Percentiles rank a stretch among this genome's conserved stretches.
These are phyloP conservation scores for Platorchestia sp. DNA, from an alignment of 1,140 invertebrate species.

Conservation along the genomic window DNA sequence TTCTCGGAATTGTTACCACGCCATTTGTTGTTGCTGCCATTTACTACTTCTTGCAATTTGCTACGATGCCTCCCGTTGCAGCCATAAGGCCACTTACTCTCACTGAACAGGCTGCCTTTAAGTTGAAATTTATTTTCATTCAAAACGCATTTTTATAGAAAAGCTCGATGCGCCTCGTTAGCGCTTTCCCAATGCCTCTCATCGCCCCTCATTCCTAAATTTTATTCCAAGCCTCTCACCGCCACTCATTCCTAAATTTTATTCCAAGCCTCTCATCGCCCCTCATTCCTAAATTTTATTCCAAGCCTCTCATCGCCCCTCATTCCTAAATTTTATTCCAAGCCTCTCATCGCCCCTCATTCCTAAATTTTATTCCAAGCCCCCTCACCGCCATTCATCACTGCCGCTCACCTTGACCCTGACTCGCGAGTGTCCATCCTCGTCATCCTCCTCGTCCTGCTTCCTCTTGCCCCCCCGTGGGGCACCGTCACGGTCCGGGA, in stretches of 20 bases:
- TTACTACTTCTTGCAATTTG: too few species aligned
- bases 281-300: too few species aligned
- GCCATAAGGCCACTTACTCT: too few species aligned
- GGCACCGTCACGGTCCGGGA: neutral
- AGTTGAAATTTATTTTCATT: too few species aligned
- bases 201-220: neutral
- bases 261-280: neutral
- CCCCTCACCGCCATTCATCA: neutral
- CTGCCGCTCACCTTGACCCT: neutral
- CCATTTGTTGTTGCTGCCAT: too few species aligned
- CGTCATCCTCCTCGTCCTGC: neutral
- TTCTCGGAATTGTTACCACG: too few species aligned
- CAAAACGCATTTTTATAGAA: too few species aligned
- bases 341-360: neutral
- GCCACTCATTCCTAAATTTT: neutral
- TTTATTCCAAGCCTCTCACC: neutral
- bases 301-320: too few species aligned
- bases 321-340: neutral
- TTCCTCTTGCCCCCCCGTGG: neutral
- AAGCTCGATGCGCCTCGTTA: too few species aligned
- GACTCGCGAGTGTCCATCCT: neutral
- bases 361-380: neutral
- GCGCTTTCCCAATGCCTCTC: too few species aligned
- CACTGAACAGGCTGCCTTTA: too few species aligned
- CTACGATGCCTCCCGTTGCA: too few species aligned